Evolutionary conservation across 2,113 vertebrate species (phyloP).

Genomic region (Sus scrofa): T2T-Sscrofa CM000819.6:101939501-101940000

Average conservation of each 20-base stretch:
- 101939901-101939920: not conserved
- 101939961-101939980: not conserved
- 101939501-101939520: slow-evolving; percentile 70
- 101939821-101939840: not conserved
- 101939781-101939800: not conserved
- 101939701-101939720: slow-evolving; percentile 82
- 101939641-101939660: slow-evolving; percentile 86
- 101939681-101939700: slow-evolving; percentile 81
- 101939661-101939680: slow-evolving; percentile 84
- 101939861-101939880: not conserved
- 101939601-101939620: slow-evolving; percentile 83
- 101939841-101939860: not conserved
- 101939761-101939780: slow-evolving; percentile 52
- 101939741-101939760: slow-evolving; percentile 76
- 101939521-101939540: slow-evolving; percentile 84
- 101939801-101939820: not conserved
- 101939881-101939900: slow-evolving; percentile 13
- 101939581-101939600: slow-evolving; percentile 84
- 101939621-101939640: slow-evolving; percentile 83
- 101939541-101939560: slow-evolving; percentile 84
- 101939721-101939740: slow-evolving; percentile 73
- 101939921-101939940: not conserved
- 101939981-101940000: not conserved
- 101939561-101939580: slow-evolving; percentile 85
- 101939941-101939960: not conserved